Base-by-base conservation (phyloP, 2,888 invertebrate species). In the Tinea trinotella region DNA sequence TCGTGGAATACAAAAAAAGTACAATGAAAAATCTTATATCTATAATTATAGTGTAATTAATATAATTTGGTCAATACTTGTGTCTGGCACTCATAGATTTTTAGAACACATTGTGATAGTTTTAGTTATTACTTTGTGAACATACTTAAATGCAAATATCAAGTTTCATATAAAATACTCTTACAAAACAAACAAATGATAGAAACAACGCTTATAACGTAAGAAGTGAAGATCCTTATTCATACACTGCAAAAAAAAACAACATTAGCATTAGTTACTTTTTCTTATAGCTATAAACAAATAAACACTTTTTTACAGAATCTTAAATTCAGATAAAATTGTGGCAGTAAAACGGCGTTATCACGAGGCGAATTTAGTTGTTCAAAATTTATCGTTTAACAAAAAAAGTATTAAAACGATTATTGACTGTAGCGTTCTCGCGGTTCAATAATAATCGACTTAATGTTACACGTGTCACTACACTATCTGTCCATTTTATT, bases 21-120 rank as follows among this genome's bases (percentile, higher is more conserved):
- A 30, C n/a, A 30, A 30, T 30, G n/a, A 40, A 12, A 40, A 40
- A 40, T 3, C 40, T 40, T 40, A 40, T 15, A 15, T 1, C 40
- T 40, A 40, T 13, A n/a, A 7, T 35, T 40, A 40, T n/a, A 40
- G 13, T 15, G 40, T 13, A 40, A 4, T 2, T 40, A 12, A 13
- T 40, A 40, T 15, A 48, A 48, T 48, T 48, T 48, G 46, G 48
- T 48, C 48, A 48, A 15, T 46, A 46, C 46, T 48, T 18, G 48
- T 48, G n/a, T 10, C 19, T 10, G 18, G 48, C 48, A 48, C 48
- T 46, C 17, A 20, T 18, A 48, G 18, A 19, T 19, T 48, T 20
- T 19, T 12, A 19, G n/a, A 19, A 17, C 48, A 48, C 18, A 48
- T 7, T 19, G 13, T 36, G n/a, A 36, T 36, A n/a, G n/a, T n/a